Evolutionary conservation across 2,113 vertebrate genomes (phyloP).

Genomic region (Lophotis ruficrista): DNA sequence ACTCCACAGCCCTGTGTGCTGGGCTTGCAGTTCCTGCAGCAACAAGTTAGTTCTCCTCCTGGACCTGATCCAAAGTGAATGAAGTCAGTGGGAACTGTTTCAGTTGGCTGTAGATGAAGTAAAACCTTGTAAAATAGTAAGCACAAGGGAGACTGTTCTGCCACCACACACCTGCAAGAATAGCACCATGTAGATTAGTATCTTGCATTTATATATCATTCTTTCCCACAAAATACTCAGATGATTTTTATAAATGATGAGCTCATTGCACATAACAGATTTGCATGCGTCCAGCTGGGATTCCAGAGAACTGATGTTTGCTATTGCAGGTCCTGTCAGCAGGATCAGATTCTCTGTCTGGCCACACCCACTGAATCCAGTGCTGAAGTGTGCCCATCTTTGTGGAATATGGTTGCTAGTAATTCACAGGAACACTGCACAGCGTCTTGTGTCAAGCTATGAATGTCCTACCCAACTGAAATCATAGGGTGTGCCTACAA

Average conservation of each 20-base stretch:
- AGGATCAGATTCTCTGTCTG: neutral
- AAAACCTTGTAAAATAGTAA: neutral
- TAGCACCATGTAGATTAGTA: neutral
- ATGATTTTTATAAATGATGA: neutral
- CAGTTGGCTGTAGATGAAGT: neutral
- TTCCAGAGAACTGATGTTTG: neutral
- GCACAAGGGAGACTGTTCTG: neutral
- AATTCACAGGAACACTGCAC: neutral
- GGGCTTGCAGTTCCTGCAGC: constrained; percentile 22
- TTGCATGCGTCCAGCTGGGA: neutral
- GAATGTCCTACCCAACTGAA: neutral
- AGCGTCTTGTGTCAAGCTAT: neutral
- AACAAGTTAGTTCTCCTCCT: neutral
- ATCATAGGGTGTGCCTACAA: neutral
- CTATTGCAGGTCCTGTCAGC: neutral
- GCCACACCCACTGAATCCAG: neutral
- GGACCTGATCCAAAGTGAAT: neutral
- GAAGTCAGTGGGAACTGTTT: constrained; percentile 8
- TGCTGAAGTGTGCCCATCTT: neutral
- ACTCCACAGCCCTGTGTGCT: neutral
- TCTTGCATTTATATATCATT: neutral
- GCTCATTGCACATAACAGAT: neutral
- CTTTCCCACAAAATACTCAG: neutral
- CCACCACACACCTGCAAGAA: neutral
- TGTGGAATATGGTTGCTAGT: neutral